Evolutionary conservation across 2,888 invertebrate genomes (phyloP), one percentile per base, ranked within the genome.

Genomic region (Acholoe squamosa): DNA sequence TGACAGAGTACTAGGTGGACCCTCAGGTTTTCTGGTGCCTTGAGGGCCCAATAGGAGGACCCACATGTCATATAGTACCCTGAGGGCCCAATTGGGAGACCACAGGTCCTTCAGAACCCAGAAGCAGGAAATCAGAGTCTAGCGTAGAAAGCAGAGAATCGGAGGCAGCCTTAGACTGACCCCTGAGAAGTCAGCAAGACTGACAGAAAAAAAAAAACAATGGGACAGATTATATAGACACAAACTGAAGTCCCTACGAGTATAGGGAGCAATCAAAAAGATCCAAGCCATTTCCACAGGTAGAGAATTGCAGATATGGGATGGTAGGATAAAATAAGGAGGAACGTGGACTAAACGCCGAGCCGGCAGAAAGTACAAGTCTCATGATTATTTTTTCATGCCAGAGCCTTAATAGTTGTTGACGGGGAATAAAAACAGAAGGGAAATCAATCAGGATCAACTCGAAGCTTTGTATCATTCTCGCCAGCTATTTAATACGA

Each of bases 371-470:
- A 33, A 16, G n/a, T n/a, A n/a, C n/a, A 7, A 84, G 84, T 19
- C 28, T 19, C 22, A 84, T 51, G 34, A 84, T 84, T 51, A 84
- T 84, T 43, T 43, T 84, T 7, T 33, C 84, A 84, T 84, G 84
- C 84, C 43, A 25, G 43, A 84, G 84, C 84, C 84, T 34, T 71
- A 71, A 71, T 71, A 7, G 12, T n/a, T 61, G 61, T 7, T n/a
- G 61, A 19, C 28, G 61, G 61, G 61, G 61, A 22, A 5, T 61
- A 71, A 71, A 71, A 3, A 43, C 71, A 71, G 67, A 7, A n/a
- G 67, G 67, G 67, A n/a, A 67, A 71, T 71, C 71, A 71, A 14
- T 71, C 71, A 28, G n/a, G 14, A 71, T 71, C 25, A 71, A 71
- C 71, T 71, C 31, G 28, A 61, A 71, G 71, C 71, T 0, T 71